phyloP scores from a whole-genome alignment of 2,888 invertebrate genomes.

The Euzophera pinguis region DNA sequence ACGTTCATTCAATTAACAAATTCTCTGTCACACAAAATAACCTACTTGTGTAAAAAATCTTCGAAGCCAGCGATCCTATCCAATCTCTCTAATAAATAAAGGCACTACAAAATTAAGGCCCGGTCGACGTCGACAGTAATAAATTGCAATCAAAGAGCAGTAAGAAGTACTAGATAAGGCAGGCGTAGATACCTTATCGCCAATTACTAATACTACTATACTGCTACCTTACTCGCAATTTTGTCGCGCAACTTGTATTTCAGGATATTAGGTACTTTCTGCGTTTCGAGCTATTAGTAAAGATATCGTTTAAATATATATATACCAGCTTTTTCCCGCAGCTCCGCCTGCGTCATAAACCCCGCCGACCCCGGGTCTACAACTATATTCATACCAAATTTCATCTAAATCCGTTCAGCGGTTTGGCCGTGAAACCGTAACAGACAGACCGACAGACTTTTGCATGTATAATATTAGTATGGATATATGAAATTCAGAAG shows the following conservation, averaged over 20 bases:
- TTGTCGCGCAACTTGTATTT: background rate
- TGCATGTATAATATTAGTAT: too few species aligned
- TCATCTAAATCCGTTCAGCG: too few species aligned
- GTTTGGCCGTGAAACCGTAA: too few species aligned
- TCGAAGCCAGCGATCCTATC: background rate
- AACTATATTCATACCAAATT: too few species aligned
- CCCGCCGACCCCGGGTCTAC: too few species aligned
- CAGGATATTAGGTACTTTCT: background rate
- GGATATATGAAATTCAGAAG: too few species aligned
- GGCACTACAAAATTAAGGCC: background rate
- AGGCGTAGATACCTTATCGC: background rate
- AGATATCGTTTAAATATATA: too few species aligned
- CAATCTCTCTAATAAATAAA: background rate
- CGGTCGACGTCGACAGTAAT: background rate
- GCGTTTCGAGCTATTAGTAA: background rate
- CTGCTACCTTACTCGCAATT: background rate
- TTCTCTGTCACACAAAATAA: background rate
- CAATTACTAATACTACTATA: background rate
- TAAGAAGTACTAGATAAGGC: background rate
- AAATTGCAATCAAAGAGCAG: constrained; percentile 13
- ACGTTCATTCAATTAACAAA: too few species aligned
- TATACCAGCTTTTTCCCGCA: too few species aligned
- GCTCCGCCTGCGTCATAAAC: too few species aligned
- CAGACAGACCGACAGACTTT: too few species aligned
- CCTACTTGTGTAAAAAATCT: background rate